These are phyloP conservation scores for Nasonia giraulti DNA, from an alignment of 1,140 invertebrate genomes.

Conservation along the genomic window DNA sequence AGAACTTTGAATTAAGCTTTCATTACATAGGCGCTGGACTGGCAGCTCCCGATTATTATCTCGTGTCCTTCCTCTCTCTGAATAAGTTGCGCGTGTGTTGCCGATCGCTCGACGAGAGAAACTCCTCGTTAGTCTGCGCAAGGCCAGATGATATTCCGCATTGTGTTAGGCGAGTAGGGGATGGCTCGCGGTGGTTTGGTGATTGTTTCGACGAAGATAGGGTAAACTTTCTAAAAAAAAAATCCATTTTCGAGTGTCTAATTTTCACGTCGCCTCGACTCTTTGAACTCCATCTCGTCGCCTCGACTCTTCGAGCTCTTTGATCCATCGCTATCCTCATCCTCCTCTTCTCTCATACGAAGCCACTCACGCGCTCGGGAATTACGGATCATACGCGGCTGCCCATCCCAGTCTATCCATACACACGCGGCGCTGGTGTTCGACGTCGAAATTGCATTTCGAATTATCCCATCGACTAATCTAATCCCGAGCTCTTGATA, in stretches of 20 bases:
- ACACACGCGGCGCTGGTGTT: not conserved
- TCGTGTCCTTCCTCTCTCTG: not conserved
- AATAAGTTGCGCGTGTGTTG: not conserved
- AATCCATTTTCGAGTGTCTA: too few relatives aligned
- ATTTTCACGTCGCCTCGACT: too few relatives aligned
- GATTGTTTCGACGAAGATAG: not conserved
- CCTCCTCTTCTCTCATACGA: not conserved
- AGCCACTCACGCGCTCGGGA: conserved; percentile 15
- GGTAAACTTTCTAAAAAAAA: too few relatives aligned
- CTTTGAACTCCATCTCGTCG: too few relatives aligned
- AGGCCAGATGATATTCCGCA: not conserved
- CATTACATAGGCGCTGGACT: conserved; percentile 53
- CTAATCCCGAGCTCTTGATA: conserved; percentile 50
- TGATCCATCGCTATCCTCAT: not conserved
- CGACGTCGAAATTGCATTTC: conserved; percentile 55
- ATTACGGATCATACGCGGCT: conserved; percentile 51
- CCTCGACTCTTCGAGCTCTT: not conserved
- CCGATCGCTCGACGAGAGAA: not conserved
- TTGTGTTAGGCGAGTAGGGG: not conserved
- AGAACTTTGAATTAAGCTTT: conserved; percentile 61
- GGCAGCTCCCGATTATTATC: conserved; percentile 57
- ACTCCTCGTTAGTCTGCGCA: not conserved
- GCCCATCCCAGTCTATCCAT: not conserved
- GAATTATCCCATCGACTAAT: conserved; percentile 57
- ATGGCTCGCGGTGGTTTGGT: too few relatives aligned